phyloP scores from a whole-genome alignment of 2,113 vertebrate species.

The Saccopteryx leptura region DNA sequence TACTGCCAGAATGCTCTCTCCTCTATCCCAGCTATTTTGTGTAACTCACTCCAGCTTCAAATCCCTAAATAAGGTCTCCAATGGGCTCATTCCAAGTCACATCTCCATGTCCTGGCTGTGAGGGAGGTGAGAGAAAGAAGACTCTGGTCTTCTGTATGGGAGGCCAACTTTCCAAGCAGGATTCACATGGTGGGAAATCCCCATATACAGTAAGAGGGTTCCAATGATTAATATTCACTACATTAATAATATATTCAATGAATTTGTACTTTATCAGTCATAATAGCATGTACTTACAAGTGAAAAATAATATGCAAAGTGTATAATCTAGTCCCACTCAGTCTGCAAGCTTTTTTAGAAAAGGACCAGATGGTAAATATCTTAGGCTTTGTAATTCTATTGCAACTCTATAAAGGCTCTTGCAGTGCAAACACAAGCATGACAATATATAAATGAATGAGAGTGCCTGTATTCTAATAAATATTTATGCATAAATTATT shows the following conservation, averaged over 20 bases:
- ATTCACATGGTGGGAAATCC: background rate
- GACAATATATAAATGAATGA: background rate
- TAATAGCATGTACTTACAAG: background rate
- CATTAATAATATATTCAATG: constrained; percentile 13
- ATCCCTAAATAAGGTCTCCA: background rate
- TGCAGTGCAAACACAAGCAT: background rate
- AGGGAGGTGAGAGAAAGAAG: background rate
- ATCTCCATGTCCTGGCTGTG: background rate
- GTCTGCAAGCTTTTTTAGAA: background rate
- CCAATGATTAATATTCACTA: background rate
- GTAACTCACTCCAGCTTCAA: background rate
- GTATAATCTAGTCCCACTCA: background rate
- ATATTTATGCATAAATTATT: background rate
- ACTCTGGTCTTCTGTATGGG: background rate
- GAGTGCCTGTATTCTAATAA: background rate
- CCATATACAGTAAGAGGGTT: background rate
- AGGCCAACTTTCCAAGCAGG: background rate
- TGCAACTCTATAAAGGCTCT: background rate
- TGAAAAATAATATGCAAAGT: background rate
- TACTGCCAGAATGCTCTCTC: background rate
- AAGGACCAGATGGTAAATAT: background rate
- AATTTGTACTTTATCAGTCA: background rate
- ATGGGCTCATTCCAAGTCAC: background rate
- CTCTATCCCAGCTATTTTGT: background rate
- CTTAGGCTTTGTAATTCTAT: background rate